Evolutionary conservation across 2,888 invertebrate species (phyloP).

Genomic region (Spatulosminthurus flaviceps): DNA sequence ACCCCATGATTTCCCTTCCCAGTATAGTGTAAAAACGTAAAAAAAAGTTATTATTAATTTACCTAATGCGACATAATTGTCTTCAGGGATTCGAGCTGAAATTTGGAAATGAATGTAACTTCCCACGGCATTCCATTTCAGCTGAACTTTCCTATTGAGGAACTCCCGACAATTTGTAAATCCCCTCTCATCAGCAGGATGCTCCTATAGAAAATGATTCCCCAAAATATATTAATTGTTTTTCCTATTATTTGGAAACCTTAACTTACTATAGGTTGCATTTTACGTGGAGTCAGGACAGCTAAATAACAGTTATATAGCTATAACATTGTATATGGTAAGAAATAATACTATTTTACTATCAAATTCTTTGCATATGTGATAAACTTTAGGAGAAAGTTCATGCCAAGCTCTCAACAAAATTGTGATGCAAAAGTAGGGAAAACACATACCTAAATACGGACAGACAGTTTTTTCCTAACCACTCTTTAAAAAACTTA

Average conservation of each 20-base stretch:
- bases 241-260: too few relatives aligned
- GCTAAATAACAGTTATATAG: too few relatives aligned
- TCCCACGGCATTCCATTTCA: constrained; percentile 84
- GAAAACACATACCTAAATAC: too few relatives aligned
- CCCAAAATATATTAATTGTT: background rate
- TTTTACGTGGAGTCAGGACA: too few relatives aligned
- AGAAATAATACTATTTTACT: too few relatives aligned
- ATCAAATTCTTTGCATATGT: too few relatives aligned
- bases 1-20: background rate
- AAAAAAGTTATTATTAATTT: constrained; percentile 31
- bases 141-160: constrained; percentile 82
- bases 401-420: too few relatives aligned
- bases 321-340: too few relatives aligned
- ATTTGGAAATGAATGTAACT: constrained; percentile 79
- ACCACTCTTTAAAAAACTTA: constrained; percentile 20
- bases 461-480: too few relatives aligned
- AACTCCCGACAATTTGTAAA: constrained; percentile 81
- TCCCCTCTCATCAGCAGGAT: constrained; percentile 35
- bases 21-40: background rate
- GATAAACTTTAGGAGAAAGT: too few relatives aligned
- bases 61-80: constrained; percentile 90
- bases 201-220: constrained; percentile 37
- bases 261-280: too few relatives aligned
- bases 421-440: too few relatives aligned
- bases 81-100: constrained; percentile 79